Evolutionary conservation across 2,113 vertebrate species (phyloP).

Genomic region (Osmerus mordax): DNA sequence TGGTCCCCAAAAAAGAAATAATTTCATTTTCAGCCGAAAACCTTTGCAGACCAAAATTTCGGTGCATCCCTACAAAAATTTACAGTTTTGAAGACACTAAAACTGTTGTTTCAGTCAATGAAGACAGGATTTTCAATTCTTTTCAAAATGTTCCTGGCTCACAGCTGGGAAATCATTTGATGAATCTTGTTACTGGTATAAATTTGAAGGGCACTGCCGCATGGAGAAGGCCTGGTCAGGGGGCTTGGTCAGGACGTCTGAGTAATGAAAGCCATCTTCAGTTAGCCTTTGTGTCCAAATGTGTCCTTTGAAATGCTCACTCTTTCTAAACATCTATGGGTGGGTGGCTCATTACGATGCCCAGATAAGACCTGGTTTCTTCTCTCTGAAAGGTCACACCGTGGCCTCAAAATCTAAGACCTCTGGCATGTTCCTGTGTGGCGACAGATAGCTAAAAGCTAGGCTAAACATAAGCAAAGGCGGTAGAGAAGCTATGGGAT

Average conservation of each 20-base stretch:
- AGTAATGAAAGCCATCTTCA: too few relatives aligned
- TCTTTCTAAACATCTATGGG: too few relatives aligned
- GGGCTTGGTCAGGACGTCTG: too few relatives aligned
- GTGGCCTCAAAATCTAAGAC: neutral
- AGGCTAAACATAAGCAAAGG: neutral
- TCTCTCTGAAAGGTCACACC: slow-evolving; percentile 44
- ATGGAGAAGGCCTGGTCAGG: too few relatives aligned
- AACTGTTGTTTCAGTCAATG: neutral
- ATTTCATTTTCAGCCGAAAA: too few relatives aligned
- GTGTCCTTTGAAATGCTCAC: too few relatives aligned
- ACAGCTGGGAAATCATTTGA: neutral
- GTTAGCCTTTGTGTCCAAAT: too few relatives aligned
- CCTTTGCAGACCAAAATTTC: too few relatives aligned
- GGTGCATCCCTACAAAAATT: neutral
- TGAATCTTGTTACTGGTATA: neutral
- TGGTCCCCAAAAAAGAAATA: neutral
- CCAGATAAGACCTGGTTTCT: slow-evolving; percentile 40
- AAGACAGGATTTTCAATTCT: neutral
- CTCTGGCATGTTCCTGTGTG: too few relatives aligned
- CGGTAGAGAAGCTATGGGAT: too few relatives aligned
- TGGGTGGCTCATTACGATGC: slow-evolving; percentile 37
- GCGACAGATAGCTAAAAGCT: slow-evolving; percentile 22
- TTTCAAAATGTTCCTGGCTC: slow-evolving; percentile 1
- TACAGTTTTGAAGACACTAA: neutral
- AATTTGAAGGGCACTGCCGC: neutral